Conservation (phyloP, 1,140 invertebrate species). For the Neodiprion pinetum region DNA sequence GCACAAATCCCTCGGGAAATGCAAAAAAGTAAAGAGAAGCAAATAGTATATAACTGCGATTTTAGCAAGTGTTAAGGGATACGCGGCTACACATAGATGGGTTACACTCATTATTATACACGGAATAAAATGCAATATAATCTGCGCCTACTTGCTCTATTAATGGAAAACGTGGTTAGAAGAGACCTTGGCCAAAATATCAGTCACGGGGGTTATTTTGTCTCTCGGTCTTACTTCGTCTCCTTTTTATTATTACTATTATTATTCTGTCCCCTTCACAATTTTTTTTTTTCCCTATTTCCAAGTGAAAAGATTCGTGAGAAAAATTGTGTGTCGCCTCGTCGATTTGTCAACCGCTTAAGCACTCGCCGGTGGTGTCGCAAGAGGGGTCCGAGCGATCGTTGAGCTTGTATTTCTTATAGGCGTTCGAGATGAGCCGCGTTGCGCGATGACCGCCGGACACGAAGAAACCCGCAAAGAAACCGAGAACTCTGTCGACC, state of each 20-base stretch:
- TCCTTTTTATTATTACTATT: background rate
- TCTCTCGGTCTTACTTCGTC: background rate
- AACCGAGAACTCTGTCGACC: no score
- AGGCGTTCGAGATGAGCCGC: no score
- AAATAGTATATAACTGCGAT: no score
- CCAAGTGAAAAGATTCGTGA: conserved; percentile 2
- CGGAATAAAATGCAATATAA: no score
- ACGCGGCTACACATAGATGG: no score
- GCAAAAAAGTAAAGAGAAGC: background rate
- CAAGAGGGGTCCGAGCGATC: conserved; percentile 5
- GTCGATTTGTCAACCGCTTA: conserved; percentile 4
- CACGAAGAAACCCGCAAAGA: no score
- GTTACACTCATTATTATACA: no score
- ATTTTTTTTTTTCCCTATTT: background rate
- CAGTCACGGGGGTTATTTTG: background rate
- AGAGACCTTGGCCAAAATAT: background rate
- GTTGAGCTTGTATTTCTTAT: background rate
- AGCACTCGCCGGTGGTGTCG: background rate
- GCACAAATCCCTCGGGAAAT: background rate
- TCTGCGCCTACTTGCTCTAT: no score
- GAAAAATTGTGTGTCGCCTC: conserved; percentile 7
- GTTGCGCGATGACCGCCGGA: no score
- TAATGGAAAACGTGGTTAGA: no score
- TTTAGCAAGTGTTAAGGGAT: no score
- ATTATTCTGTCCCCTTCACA: no score